These are phyloP conservation scores for Neosalanx taihuensis DNA, from an alignment of 2,797 vertebrate genomes.

Conservation along the genomic window DNA sequence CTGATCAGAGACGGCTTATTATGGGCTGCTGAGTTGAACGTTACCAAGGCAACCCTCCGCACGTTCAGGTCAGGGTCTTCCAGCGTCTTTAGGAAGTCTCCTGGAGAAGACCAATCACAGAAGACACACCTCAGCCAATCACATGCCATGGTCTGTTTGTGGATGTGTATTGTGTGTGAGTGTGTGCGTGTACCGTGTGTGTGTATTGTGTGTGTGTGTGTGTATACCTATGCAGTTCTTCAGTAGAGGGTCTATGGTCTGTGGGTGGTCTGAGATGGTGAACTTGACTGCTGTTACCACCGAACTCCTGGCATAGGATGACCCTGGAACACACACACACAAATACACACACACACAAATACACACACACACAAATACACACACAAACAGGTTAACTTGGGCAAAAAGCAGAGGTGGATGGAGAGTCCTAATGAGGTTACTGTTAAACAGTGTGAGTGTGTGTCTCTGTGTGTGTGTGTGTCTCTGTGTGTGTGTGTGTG, in stretches of 20 bases:
- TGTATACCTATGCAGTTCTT: constrained; percentile 96
- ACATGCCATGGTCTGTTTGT: not conserved
- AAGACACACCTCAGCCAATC: not conserved
- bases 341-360: constrained; percentile 5
- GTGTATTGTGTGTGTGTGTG: constrained; percentile 4
- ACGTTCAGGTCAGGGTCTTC: constrained; percentile 91
- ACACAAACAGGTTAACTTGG: not conserved
- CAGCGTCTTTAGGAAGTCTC: constrained; percentile 89
- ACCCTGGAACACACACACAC: constrained; percentile 70
- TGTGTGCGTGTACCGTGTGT: not conserved
- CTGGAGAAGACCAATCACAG: constrained; percentile 58
- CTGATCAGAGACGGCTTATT: constrained; percentile 90
- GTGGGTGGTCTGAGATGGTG: constrained; percentile 97
- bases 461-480: too few species aligned
- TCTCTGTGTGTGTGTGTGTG: not conserved
- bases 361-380: not conserved
- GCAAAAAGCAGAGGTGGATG: not conserved
- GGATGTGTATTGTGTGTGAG: not conserved
- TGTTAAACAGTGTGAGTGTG: too few species aligned
- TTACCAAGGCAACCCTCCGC: constrained; percentile 86
- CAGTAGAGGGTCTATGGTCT: constrained; percentile 93
- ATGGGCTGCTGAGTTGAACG: constrained; percentile 89
- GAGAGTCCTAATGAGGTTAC: too few species aligned
- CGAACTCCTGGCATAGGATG: constrained; percentile 94
- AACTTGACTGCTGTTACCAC: constrained; percentile 98